Percentiles rank a stretch among this genome's conserved stretches.
Conservation (phyloP, 2,888 invertebrate species). For the Leptopilina myrica region DNA sequence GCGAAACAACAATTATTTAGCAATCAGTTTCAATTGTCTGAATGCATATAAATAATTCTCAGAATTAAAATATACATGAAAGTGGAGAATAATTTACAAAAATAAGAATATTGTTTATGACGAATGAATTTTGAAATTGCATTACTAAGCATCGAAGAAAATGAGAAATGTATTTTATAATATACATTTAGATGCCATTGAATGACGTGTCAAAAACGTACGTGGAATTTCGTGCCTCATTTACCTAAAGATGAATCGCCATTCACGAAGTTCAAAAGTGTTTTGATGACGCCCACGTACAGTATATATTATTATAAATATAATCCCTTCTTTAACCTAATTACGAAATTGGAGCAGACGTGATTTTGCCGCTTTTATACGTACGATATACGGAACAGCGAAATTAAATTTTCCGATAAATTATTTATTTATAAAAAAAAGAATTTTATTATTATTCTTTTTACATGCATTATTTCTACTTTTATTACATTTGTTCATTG, state of each 20-base stretch:
- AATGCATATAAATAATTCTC: too few species aligned
- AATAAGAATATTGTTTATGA: background rate
- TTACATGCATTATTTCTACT: too few species aligned
- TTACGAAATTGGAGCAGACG: too few species aligned
- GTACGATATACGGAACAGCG: too few species aligned
- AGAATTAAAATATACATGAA: background rate
- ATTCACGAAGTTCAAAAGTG: background rate
- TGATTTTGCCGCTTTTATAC: too few species aligned
- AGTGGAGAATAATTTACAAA: background rate
- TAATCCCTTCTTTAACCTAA: background rate
- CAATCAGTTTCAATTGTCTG: too few species aligned
- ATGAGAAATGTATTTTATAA: background rate
- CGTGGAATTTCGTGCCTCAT: constrained; percentile 23
- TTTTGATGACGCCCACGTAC: background rate
- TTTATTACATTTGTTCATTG: too few species aligned
- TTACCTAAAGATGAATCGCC: constrained; percentile 17
- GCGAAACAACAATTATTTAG: too few species aligned
- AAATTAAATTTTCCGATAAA: too few species aligned
- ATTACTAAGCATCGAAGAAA: background rate
- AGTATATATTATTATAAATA: background rate
- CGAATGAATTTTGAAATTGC: background rate
- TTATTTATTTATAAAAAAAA: too few species aligned
- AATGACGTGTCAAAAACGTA: constrained; percentile 8
- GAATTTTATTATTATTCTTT: too few species aligned
- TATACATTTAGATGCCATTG: background rate